A percentile compares a stretch with the other conserved stretches of the same genome.
Conservation (phyloP, 1,140 invertebrate genomes). For the Bombus superbus region DNA sequence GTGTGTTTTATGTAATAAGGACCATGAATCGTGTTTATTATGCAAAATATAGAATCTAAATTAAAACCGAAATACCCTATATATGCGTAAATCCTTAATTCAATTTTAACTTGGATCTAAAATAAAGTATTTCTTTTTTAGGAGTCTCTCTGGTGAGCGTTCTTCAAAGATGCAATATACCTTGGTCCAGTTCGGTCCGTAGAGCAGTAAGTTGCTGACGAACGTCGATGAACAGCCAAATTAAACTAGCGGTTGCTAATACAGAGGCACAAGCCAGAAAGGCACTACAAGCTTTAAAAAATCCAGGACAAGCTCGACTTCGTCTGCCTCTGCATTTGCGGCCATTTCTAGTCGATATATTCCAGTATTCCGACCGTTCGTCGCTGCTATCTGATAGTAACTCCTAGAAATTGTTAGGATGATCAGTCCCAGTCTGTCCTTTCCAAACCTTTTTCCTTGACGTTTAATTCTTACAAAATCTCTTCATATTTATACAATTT, state of each 20-base stretch:
- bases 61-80: neutral
- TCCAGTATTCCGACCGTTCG: conserved; percentile 82
- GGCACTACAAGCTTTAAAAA: conserved; percentile 85
- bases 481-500: too few relatives aligned
- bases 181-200: conserved; percentile 87
- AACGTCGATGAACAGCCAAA: conserved; percentile 88
- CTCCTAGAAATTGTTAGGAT: conserved; percentile 72
- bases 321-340: conserved; percentile 74
- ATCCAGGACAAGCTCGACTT: conserved; percentile 77
- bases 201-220: conserved; percentile 86
- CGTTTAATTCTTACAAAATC: too few relatives aligned
- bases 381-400: conserved; percentile 84
- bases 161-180: conserved; percentile 73
- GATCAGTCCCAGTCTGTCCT: conserved; percentile 7
- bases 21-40: too few relatives aligned
- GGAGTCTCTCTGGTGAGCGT: neutral
- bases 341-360: conserved; percentile 70
- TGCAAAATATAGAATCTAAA: neutral
- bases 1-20: too few relatives aligned
- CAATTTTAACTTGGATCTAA: too few relatives aligned
- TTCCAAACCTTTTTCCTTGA: neutral
- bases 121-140: neutral
- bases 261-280: conserved; percentile 86
- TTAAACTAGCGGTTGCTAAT: conserved; percentile 86
- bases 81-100: too few relatives aligned